Base-by-base conservation (phyloP, 1,140 invertebrate genomes). In the Oryctes rhinoceros region DNA sequence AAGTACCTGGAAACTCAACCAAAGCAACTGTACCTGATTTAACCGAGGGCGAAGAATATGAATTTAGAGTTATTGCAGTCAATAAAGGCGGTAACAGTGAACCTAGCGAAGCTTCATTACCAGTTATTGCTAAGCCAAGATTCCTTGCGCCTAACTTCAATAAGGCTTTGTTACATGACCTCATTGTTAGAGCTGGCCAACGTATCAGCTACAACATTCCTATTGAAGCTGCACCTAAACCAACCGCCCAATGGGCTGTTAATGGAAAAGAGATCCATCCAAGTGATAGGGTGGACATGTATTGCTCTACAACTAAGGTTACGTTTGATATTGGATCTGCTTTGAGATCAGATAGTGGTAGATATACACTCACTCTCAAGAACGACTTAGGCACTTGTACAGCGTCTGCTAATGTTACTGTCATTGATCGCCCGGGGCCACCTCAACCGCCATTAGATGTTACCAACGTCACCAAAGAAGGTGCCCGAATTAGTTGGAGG, bases 31-130 rank as follows among this genome's bases (percentile, higher is more conserved):
- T 96, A 30, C 93, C 95, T 4, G 94, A 96, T 82, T 88, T 99
- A 6, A 94, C 91, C 4, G 97, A 99, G 89, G 97, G 96, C 44
- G 95, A 97, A 85, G 96, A 98, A 88, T 99, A 99, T 87, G 96
- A 99, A 88, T 99, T 99, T 91, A 92, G 98, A 79, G 93, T 99
- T 0, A 95, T 96, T 87, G 98, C 98, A 20, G 94, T 99, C 0
- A 99, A 99, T 88, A 98, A 98, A 86, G 98, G 95, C 39, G 98
- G 98, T 35, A 92, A 93, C 79, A 96, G 97, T 81, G 96, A 98
- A 88, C 98, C 97, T 9, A 98, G 97, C 44, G 97, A 99, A 85
- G 92, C 97, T 6, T 98, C 96, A 4, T 88, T 91, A 67, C 92
- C 95, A 5, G 91, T 98, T 84, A 91, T 96, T 80, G 95, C 95